Evolutionary conservation across 1,140 invertebrate genomes (phyloP), one percentile per base, ranked within the genome.

Genomic region (Heliconius hermathena): DNA sequence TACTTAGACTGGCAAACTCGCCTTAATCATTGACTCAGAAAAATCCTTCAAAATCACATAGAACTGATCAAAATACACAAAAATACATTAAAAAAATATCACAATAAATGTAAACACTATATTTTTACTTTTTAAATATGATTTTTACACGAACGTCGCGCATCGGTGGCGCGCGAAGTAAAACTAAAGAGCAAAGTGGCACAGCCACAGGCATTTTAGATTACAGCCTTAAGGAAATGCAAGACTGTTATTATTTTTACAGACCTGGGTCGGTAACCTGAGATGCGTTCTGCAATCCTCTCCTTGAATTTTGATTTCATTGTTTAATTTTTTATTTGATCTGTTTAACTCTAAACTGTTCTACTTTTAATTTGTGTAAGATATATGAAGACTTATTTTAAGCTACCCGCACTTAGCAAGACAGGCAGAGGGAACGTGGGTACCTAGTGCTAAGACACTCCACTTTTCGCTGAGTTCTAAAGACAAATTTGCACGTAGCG

Each of bases 91-190:
- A 29, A 29, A 66, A 66, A 26, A 13, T 5, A 26, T 16, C 60
- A 29, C 22, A 26, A 26, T 16, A 66, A 66, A 29, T 29, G 60
- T 66, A 66, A 66, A 29, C 60, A 66, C 60, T 29, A 22, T 66
- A 66, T 4, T 29, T 66, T 66, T 66, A 5, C 1, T 66, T 66
- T 8, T 60, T 26, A 66, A 26, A 66, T 66, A 26, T 66, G 22
- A 29, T 29, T 26, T 66, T 26, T 4, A 66, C 20, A 66, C 22
- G 82, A 73, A 86, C 88, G 88, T 88, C 87, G 81, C 84, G 84
- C 87, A 83, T 80, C 82, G 86, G 8, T 87, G 82, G 81, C 87
- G 87, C 88, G 88, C 87, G 82, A 85, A 84, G 81, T 84, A 80
- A 79, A 60, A 90, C 89, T 90, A 72, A 78, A 71, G 38, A 70